Evolutionary conservation across 2,888 invertebrate species (phyloP).

Genomic region (Cylindroiulus punctatus): DNA sequence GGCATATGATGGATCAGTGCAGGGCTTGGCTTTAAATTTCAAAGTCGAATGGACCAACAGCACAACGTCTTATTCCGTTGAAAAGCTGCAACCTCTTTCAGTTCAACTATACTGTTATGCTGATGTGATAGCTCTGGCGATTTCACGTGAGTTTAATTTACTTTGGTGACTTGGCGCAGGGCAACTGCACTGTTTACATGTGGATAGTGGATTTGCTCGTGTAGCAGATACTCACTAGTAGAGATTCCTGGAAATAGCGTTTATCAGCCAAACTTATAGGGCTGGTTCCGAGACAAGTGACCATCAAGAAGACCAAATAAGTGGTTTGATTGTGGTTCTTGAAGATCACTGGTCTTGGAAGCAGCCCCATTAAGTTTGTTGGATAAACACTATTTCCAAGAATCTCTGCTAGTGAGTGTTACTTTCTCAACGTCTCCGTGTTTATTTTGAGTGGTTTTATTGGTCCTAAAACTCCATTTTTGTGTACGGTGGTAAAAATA

Average conservation of each 20-base stretch:
- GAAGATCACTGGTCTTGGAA: not conserved
- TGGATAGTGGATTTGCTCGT: no score
- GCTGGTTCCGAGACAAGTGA: no score
- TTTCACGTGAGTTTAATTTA: not conserved
- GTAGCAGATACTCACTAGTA: no score
- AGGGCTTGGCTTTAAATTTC: not conserved
- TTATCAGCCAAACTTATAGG: no score
- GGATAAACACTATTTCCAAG: conserved; percentile 11
- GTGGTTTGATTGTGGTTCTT: no score
- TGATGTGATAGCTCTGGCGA: not conserved
- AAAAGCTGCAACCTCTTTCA: not conserved
- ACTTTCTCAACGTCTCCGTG: not conserved
- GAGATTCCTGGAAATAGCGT: no score
- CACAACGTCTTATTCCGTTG: not conserved
- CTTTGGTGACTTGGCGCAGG: not conserved
- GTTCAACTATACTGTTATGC: not conserved
- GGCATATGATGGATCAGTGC: conserved; percentile 19
- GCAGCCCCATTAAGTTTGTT: not conserved
- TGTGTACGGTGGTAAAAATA: not conserved
- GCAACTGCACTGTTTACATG: no score
- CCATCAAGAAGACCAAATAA: no score
- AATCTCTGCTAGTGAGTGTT: not conserved
- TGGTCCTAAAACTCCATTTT: not conserved
- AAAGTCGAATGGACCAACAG: not conserved
- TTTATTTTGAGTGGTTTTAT: conserved; percentile 22